phyloP scores from a whole-genome alignment of 2,797 vertebrate genomes.

The Falco peregrinus region DNA sequence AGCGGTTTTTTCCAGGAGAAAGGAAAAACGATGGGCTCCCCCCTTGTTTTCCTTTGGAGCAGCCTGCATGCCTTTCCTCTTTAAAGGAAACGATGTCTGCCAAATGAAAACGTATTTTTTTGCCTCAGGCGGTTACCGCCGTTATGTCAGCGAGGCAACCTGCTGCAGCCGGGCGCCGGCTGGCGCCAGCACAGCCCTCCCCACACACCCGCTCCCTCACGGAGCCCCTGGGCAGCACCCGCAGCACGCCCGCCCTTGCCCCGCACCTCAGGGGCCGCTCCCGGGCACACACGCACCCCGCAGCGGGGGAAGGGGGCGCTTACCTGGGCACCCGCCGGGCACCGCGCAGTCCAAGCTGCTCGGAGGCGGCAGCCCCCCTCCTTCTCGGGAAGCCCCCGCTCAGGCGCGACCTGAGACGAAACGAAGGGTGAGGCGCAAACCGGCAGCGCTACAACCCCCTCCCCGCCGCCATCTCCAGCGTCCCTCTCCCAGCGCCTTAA shows the following conservation, averaged over 20 bases:
- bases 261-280: not conserved
- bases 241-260: not conserved
- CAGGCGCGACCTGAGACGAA: too few relatives aligned
- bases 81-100: not conserved
- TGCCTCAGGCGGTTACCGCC: not conserved
- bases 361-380: not conserved
- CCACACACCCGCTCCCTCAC: not conserved
- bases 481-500: not conserved
- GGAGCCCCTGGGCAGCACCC: not conserved
- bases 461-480: not conserved
- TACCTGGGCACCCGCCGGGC: not conserved
- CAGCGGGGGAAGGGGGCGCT: not conserved
- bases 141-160: not conserved
- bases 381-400: not conserved
- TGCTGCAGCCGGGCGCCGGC: not conserved
- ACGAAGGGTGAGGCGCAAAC: not conserved
- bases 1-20: not conserved
- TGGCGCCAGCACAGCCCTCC: not conserved
- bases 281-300: rapidly evolving
- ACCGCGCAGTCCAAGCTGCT: not conserved
- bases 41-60: not conserved
- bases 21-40: rapidly evolving
- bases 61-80: not conserved
- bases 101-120: not conserved
- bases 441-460: rapidly evolving